Base-by-base conservation (phyloP, 2,888 invertebrate genomes). In the Nephrocerus scutellatus region DNA sequence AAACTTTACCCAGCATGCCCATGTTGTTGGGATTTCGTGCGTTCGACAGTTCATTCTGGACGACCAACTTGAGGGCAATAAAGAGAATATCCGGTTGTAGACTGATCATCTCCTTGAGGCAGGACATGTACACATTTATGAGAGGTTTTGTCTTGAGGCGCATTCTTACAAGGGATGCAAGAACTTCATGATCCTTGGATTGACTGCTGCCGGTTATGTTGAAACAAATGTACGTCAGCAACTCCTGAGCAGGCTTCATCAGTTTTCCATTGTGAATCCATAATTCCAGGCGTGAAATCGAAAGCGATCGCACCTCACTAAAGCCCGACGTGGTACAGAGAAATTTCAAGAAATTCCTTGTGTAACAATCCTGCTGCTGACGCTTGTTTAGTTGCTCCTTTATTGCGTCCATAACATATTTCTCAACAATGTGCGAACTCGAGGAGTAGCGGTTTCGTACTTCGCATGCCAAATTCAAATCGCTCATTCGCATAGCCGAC, bases 201-300 rank as follows among this genome's bases (percentile, higher is more conserved):
- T 74, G 68, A 14, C 76, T 76, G 37, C 77, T 75, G 32, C 77
- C 75, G 13, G 82, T 84, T 51, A 91, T 89, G 71, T 97, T 97
- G 53, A 84, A 80, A 63, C 93, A 95, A 49, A 96, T 78, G 55
- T 87, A 83, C 37, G 92, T 84, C 18, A 97, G 70, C 36, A 97
- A 68, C 68, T 96, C 96, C 64, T 93, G 92, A 0, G 92, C 92
- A 15, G 85, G 80, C 55, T 89, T 82, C 73, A 88, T 86, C 36
- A 93, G 70, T 74, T 96, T 97, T 44, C 93, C 92, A 62, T 95
- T 95, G 64, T 93, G 92, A 41, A 96, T 73, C 95, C 95, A 96
- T 53, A 84, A 79, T 64, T 96, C 96, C 14, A 96, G 73, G 1
- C 87, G 80, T 4, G 63, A 53, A 12, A 65, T 61, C 4, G 62